These are phyloP conservation scores for Cantharis nigra DNA, from an alignment of 2,888 invertebrate genomes.

Conservation along the genomic window DNA sequence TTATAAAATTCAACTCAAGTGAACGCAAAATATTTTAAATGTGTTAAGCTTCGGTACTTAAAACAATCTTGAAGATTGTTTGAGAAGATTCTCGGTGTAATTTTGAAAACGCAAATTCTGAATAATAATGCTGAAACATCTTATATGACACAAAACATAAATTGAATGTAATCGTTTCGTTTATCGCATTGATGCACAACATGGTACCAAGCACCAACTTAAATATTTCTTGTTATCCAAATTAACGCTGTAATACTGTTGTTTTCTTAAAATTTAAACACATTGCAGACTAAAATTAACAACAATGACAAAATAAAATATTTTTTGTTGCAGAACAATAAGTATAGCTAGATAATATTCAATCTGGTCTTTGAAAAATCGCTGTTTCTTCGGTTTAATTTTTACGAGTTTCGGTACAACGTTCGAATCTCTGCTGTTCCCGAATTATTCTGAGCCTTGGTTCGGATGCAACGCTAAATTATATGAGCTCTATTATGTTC, in stretches of 20 bases:
- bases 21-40: background rate
- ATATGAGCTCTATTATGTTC: too few species aligned
- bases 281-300: too few species aligned
- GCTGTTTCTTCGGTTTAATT: too few species aligned
- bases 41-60: background rate
- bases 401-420: too few species aligned
- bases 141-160: background rate
- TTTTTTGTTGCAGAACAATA: too few species aligned
- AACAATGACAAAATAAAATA: too few species aligned
- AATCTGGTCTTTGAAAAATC: too few species aligned
- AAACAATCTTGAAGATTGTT: background rate
- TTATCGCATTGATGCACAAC: background rate
- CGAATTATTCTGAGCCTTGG: too few species aligned
- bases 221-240: background rate
- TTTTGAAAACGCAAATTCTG: background rate
- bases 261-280: too few species aligned
- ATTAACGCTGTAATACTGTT: background rate
- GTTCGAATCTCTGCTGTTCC: too few species aligned
- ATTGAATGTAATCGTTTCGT: background rate
- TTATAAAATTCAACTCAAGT: background rate
- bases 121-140: background rate
- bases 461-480: too few species aligned
- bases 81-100: background rate
- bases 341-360: too few species aligned
- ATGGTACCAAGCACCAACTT: background rate